Conservation (phyloP, 2,797 vertebrate species). For the Sebastes trivittatus region DNA sequence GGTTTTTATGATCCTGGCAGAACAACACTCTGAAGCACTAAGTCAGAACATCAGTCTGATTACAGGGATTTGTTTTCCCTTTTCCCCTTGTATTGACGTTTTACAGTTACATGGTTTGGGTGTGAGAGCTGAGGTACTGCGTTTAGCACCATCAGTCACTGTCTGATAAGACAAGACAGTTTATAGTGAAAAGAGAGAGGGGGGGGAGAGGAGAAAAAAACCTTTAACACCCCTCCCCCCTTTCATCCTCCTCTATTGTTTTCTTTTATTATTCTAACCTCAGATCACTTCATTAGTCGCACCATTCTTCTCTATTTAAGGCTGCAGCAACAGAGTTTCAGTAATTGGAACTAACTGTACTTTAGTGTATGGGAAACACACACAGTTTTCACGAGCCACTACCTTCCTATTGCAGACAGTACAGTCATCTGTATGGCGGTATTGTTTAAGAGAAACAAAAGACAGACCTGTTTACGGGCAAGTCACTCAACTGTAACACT, state of each 20-base stretch:
- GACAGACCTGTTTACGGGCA: conserved; percentile 53
- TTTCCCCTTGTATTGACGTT: conserved; percentile 1
- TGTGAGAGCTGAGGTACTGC: conserved; percentile 32
- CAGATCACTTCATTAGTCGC: conserved; percentile 31
- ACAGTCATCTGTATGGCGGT: conserved; percentile 45
- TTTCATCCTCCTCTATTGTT: conserved; percentile 29
- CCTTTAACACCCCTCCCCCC: neutral
- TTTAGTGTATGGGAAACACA: conserved; percentile 25
- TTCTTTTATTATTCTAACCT: conserved; percentile 41
- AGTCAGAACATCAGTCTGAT: neutral
- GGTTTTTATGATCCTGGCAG: neutral
- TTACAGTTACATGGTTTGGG: conserved; percentile 4
- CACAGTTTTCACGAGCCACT: conserved; percentile 44
- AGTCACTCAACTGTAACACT: conserved; percentile 64
- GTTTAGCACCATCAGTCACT: conserved; percentile 52
- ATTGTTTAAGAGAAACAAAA: conserved; percentile 71
- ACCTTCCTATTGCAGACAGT: conserved; percentile 41
- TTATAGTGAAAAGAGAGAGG: conserved; percentile 9
- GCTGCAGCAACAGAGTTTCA: neutral
- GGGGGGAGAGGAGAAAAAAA: neutral
- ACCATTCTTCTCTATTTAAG: conserved; percentile 32
- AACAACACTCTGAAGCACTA: neutral
- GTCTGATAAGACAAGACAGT: conserved; percentile 38
- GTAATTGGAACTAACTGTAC: conserved; percentile 53
- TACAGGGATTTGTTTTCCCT: neutral